Base-by-base conservation (phyloP, 2,888 invertebrate species). In the Mythimna ferrago region DNA sequence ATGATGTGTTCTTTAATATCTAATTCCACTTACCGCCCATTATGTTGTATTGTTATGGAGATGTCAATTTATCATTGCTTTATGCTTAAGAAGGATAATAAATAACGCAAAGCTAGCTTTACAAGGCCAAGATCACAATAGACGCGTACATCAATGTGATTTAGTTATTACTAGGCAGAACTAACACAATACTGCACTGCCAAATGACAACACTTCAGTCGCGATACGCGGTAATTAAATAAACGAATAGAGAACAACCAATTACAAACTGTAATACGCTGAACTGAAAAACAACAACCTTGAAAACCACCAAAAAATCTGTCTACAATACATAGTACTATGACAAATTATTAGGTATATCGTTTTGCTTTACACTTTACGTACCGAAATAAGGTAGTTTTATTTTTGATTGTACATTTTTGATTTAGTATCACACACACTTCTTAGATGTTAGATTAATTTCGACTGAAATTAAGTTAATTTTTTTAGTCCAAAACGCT, bases 271-370 rank as follows among this genome's bases (percentile, higher is more conserved):
- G 87, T 87, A 91, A 86, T 88, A 89, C 83, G 88, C 89, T 88
- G 88, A 90, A 90, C 87, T 89, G 87, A 88, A 90, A 90, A 91
- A 89, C 91, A 94, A 94, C 95, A 95, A 94, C 96, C 95, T 95
- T 96, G 95, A 92, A 92, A 86, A 89, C 87, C 88, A 83, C 88
- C 90, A 89, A 93, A 92, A 92, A 91, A 89, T 86, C 84, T 83
- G 85, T 88, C 88, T 89, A 91, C 87, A 85, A 85, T 89, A 89
- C 86, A 83, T 51, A 48, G 83, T 85, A 82, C 71, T 84, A 87
- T 83, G 85, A 85, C 85, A 89, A 87, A 86, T 68, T 86, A 87
- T 69, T 86, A n/a, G n/a, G n/a, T n/a, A 87, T 68, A 85, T 83
- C 73, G 77, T 80, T 81, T 79, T 78, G 73, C 64, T 78, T 85